A percentile compares a stretch with the other conserved stretches of the same genome.
Conservation (phyloP, 1,140 invertebrate genomes). For the Drosophila yakuba region DNA sequence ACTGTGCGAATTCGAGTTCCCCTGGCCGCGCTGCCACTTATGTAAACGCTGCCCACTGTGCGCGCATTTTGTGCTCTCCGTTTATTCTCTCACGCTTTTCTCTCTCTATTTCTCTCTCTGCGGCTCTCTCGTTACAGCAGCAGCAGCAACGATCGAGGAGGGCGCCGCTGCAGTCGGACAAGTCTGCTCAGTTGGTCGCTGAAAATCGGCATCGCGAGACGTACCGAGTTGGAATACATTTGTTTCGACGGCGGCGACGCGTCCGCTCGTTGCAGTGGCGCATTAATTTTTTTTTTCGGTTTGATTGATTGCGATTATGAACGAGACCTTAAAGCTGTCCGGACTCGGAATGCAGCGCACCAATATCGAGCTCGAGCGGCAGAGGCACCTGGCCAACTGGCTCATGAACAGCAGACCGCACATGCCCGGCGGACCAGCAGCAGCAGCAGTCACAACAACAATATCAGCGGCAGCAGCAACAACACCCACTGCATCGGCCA, state of each 20-base stretch:
- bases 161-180: slow-evolving; percentile 73
- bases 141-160: slow-evolving; percentile 56
- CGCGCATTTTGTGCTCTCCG: slow-evolving; percentile 12
- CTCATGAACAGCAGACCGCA: slow-evolving; percentile 83
- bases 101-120: slow-evolving; percentile 32
- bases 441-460: slow-evolving; percentile 28
- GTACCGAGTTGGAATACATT: slow-evolving; percentile 53
- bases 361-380: slow-evolving; percentile 84
- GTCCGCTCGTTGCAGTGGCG: slow-evolving; percentile 57
- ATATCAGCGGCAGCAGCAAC: slow-evolving; percentile 8
- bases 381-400: slow-evolving; percentile 84
- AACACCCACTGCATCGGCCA: slow-evolving; percentile 12
- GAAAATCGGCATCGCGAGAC: slow-evolving; percentile 72
- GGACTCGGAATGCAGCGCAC: slow-evolving; percentile 84
- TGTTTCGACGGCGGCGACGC: slow-evolving; percentile 59
- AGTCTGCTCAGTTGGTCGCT: slow-evolving; percentile 58
- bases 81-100: slow-evolving; percentile 28
- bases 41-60: slow-evolving; percentile 65
- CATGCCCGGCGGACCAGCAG: slow-evolving; percentile 77
- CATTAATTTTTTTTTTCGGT: slow-evolving; percentile 37
- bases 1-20: slow-evolving; percentile 5
- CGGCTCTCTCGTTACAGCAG: slow-evolving; percentile 64
- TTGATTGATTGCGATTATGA: slow-evolving; percentile 68
- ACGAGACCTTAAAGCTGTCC: slow-evolving; percentile 70
- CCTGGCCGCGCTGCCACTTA: slow-evolving; percentile 48